A percentile compares a stretch with the other conserved stretches of the same genome.
Conservation (phyloP, 2,888 invertebrate species). For the Synanthedon formicaeformis region DNA sequence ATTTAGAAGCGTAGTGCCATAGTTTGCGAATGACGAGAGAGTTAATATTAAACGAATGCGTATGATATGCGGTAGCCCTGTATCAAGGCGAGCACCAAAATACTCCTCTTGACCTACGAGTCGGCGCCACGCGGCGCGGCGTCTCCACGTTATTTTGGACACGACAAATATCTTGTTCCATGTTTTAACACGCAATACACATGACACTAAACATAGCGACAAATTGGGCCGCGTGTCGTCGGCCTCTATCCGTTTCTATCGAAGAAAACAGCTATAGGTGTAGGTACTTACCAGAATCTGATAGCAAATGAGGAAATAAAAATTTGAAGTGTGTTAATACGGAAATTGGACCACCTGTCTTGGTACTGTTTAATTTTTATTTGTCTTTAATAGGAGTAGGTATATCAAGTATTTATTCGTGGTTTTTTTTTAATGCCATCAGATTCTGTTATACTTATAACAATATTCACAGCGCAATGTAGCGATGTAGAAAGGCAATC, state of each 20-base stretch:
- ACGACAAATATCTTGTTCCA: constrained; percentile 15
- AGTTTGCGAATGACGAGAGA: constrained; percentile 42
- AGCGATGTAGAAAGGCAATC: too few species aligned
- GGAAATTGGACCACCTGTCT: too few species aligned
- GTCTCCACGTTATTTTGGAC: constrained; percentile 41
- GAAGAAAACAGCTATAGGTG: too few species aligned
- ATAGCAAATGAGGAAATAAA: too few species aligned
- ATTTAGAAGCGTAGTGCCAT: background rate
- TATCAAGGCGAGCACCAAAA: constrained; percentile 66
- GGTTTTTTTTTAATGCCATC: too few species aligned
- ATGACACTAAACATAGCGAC: background rate
- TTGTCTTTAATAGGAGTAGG: too few species aligned
- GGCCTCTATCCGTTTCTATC: background rate
- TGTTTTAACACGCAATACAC: background rate
- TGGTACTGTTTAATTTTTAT: too few species aligned
- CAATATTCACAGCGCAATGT: too few species aligned
- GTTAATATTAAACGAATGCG: constrained; percentile 57
- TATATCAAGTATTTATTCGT: too few species aligned
- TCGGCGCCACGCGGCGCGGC: constrained; percentile 29
- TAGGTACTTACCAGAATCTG: too few species aligned
- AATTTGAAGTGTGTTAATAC: too few species aligned
- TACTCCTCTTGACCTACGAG: constrained; percentile 64
- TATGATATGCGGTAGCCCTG: constrained; percentile 63
- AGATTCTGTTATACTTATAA: too few species aligned
- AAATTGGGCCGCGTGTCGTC: background rate